These are phyloP conservation scores for Eleginops maclovinus DNA, from an alignment of 2,113 vertebrate genomes.

Conservation along the genomic window DNA sequence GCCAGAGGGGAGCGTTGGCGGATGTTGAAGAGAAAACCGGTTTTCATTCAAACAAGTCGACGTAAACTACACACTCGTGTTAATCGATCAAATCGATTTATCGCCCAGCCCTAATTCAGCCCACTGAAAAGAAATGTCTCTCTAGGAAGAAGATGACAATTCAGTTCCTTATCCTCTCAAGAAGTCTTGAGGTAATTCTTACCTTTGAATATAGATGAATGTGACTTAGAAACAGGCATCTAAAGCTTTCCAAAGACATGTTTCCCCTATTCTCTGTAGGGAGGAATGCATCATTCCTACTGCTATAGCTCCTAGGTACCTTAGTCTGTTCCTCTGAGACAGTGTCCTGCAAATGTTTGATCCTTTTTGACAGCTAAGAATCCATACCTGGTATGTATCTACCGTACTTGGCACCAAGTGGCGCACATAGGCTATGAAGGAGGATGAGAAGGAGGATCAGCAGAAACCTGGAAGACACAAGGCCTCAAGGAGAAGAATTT, in stretches of 20 bases:
- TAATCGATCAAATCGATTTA: no score
- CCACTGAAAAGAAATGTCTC: background rate
- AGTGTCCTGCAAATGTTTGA: conserved; percentile 32
- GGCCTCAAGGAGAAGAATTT: conserved; percentile 17
- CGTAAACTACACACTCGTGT: no score
- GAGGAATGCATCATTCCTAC: background rate
- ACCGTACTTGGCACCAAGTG: conserved; percentile 11
- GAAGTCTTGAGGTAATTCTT: background rate
- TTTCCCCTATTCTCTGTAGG: background rate
- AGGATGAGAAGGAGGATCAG: conserved; percentile 50
- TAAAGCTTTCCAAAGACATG: background rate
- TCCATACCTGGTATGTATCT: conserved; percentile 30
- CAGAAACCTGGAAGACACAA: conserved; percentile 39
- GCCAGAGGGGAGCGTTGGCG: no score
- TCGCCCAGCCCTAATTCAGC: no score
- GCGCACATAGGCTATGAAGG: conserved; percentile 25
- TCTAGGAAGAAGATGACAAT: background rate
- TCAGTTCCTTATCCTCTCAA: background rate
- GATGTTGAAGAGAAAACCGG: no score
- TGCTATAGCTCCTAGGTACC: no score
- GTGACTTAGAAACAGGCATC: background rate
- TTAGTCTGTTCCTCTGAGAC: conserved; percentile 7
- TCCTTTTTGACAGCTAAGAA: conserved; percentile 33
- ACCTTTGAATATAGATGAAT: background rate
- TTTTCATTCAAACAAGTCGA: no score